phyloP scores from a whole-genome alignment of 1,140 invertebrate species.

The Elymnias hypermnestra region DNA sequence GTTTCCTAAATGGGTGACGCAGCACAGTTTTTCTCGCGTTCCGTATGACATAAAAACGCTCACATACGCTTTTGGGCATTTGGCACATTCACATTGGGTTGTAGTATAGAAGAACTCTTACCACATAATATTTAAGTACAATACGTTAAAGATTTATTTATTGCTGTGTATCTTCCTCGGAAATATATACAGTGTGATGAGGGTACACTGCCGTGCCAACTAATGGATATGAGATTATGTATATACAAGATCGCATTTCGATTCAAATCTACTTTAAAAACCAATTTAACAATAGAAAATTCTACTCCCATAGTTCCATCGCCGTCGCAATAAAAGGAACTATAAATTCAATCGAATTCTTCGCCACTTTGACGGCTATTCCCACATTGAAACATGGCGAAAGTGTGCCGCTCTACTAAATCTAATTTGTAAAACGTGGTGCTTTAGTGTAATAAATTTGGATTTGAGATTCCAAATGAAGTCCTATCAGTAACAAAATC shows the following conservation, averaged over 20 bases:
- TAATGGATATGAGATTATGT: constrained; percentile 4
- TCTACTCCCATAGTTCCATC: constrained; percentile 29
- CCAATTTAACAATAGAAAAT: constrained; percentile 30
- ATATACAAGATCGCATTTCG: constrained; percentile 21
- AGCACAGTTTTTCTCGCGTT: neutral
- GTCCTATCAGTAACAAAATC: neutral
- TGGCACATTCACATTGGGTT: neutral
- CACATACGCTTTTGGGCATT: neutral
- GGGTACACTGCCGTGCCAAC: too few relatives aligned
- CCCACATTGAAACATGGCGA: constrained; percentile 47
- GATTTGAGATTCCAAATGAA: constrained; percentile 13
- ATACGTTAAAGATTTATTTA: neutral
- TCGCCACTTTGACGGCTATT: constrained; percentile 49
- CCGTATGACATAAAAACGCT: neutral
- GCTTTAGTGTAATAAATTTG: constrained; percentile 22
- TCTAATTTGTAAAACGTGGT: constrained; percentile 47
- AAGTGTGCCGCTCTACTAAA: constrained; percentile 51
- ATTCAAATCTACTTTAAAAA: constrained; percentile 27
- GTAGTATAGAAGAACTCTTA: neutral
- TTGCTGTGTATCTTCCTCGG: neutral
- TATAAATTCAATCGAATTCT: constrained; percentile 59
- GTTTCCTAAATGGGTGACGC: constrained; percentile 4
- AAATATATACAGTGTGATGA: neutral
- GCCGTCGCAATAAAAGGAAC: constrained; percentile 44
- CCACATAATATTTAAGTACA: neutral